Conservation (phyloP, 2,113 vertebrate genomes). For the Sinocyclocheilus rhinocerous region DNA sequence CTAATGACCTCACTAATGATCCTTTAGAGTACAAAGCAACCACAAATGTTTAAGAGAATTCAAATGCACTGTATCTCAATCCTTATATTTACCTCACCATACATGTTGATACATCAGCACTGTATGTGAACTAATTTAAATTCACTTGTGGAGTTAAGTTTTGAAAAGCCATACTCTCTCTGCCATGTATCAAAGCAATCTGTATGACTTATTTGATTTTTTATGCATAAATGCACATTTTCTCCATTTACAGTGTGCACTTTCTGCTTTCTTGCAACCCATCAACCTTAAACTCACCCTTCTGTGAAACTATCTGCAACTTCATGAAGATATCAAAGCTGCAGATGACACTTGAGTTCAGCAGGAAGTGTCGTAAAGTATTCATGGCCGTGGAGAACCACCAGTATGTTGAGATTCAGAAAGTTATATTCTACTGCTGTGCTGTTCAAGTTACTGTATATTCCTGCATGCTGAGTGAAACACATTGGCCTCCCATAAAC, state of each 20-base stretch:
- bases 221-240: conserved; percentile 8
- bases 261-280: not conserved
- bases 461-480: not conserved
- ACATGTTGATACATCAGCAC: not conserved
- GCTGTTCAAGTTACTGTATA: not conserved
- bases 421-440: not conserved
- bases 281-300: conserved; percentile 24
- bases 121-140: not conserved
- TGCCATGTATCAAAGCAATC: not conserved
- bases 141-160: not conserved
- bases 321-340: not conserved
- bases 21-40: not conserved
- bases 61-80: too few relatives aligned
- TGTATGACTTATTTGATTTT: not conserved
- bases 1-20: not conserved
- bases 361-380: not conserved
- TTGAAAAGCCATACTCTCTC: not conserved
- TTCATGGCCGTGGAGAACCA: not conserved
- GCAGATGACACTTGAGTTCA: not conserved
- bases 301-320: not conserved
- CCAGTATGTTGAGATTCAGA: not conserved
- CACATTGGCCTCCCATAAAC: not conserved
- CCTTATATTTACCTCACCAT: too few relatives aligned
- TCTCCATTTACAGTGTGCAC: not conserved
- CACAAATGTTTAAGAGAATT: too few relatives aligned